A percentile compares a stretch with the other conserved stretches of the same genome.
Evolutionary conservation across 2,888 invertebrate species (phyloP).

Genomic region (Himalopsyche japonica): DNA sequence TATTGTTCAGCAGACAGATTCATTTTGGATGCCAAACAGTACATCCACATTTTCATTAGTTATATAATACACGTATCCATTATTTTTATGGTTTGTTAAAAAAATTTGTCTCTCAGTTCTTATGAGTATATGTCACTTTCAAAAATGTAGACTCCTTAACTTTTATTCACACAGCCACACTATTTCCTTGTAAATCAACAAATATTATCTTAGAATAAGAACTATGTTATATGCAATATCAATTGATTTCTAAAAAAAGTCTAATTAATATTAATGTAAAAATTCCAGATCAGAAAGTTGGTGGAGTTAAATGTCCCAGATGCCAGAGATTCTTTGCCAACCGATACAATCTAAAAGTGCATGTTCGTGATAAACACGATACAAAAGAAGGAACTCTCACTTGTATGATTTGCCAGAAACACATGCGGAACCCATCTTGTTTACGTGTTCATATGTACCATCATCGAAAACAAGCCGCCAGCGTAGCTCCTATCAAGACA

Average conservation of each 20-base stretch:
- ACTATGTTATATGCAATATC: too few relatives aligned
- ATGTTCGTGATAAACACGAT: slow-evolving; percentile 73
- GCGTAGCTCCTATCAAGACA: not conserved
- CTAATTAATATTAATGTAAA: slow-evolving; percentile 35
- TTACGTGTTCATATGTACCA: slow-evolving; percentile 69
- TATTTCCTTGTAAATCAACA: too few relatives aligned
- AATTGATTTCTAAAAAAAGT: not conserved
- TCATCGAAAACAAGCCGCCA: slow-evolving; percentile 63
- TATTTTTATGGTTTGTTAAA: too few relatives aligned
- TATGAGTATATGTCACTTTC: too few relatives aligned
- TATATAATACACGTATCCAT: too few relatives aligned
- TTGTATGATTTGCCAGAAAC: slow-evolving; percentile 71
- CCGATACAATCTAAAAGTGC: slow-evolving; percentile 72
- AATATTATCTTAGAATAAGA: too few relatives aligned
- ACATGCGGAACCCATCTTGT: slow-evolving; percentile 67
- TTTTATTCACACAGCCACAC: too few relatives aligned
- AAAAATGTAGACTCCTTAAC: too few relatives aligned
- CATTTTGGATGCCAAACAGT: too few relatives aligned
- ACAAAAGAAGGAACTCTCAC: slow-evolving; percentile 67
- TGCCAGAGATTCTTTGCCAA: slow-evolving; percentile 68
- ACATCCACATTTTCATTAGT: too few relatives aligned
- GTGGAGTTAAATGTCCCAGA: slow-evolving; percentile 65
- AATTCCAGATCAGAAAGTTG: slow-evolving; percentile 48
- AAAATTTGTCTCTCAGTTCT: too few relatives aligned
- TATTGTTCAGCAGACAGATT: too few relatives aligned